These are phyloP conservation scores for Platycheirus albimanus DNA, from an alignment of 2,888 invertebrate genomes.

Conservation along the genomic window DNA sequence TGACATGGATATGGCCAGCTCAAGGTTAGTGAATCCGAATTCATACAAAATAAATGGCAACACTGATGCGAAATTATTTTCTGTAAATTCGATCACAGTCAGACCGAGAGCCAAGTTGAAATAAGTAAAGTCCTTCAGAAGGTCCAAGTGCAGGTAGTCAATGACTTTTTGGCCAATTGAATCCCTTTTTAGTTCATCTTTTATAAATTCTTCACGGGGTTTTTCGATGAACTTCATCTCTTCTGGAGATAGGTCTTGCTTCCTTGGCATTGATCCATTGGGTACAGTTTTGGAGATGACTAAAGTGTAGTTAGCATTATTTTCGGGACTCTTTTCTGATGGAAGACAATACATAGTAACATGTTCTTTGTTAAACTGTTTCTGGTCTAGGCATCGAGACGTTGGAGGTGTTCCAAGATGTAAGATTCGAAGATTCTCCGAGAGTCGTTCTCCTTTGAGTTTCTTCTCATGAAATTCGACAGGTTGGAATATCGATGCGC, in stretches of 20 bases:
- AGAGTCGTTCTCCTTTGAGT: slow-evolving; percentile 3
- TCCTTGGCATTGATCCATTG: not conserved
- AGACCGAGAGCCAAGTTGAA: slow-evolving; percentile 87
- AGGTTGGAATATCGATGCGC: slow-evolving; percentile 86
- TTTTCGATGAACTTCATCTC: slow-evolving; percentile 26
- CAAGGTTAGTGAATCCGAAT: slow-evolving; percentile 83
- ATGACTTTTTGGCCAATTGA: no score
- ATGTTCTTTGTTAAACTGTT: no score
- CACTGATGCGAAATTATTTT: slow-evolving; percentile 87
- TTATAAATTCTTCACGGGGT: not conserved
- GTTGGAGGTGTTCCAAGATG: slow-evolving; percentile 87
- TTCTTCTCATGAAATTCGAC: slow-evolving; percentile 86
- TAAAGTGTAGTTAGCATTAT: not conserved
- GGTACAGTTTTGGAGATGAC: not conserved
- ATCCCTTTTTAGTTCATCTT: no score
- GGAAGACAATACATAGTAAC: no score
- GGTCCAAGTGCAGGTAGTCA: slow-evolving; percentile 86
- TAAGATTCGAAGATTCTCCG: slow-evolving; percentile 31
- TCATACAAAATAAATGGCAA: slow-evolving; percentile 87
- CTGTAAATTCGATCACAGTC: slow-evolving; percentile 86
- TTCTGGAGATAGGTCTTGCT: not conserved
- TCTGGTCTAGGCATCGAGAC: no score
- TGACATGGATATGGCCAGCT: slow-evolving; percentile 87
- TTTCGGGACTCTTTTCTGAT: not conserved
- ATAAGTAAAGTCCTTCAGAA: slow-evolving; percentile 86